These are phyloP conservation scores for Myiothlypis coronata DNA, from an alignment of 2,797 vertebrate genomes.

Conservation along the genomic window DNA sequence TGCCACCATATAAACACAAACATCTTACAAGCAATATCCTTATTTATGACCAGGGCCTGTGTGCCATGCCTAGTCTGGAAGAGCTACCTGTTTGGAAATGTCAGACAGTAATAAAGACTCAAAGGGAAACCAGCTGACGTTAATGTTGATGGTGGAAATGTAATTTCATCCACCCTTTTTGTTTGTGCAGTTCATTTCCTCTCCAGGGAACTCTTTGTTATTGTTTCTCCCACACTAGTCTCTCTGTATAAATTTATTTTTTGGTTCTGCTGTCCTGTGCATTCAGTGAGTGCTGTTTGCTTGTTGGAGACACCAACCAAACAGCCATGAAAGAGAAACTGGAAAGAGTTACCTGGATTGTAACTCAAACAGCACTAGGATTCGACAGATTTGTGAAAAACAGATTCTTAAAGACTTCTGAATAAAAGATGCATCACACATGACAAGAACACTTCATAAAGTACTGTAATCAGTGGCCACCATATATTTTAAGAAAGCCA, in stretches of 20 bases:
- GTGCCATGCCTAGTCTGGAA: background rate
- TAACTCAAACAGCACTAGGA: accelerated
- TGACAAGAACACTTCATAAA: background rate
- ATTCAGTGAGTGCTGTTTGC: background rate
- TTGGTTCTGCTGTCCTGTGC: background rate
- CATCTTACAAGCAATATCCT: background rate
- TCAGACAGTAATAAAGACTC: background rate
- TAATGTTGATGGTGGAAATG: background rate
- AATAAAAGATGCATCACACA: background rate
- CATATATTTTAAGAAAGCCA: background rate
- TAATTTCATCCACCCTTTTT: constrained; percentile 13
- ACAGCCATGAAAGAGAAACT: background rate
- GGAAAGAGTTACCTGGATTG: background rate
- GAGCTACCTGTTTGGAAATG: background rate
- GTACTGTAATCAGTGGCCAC: background rate
- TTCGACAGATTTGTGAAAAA: background rate
- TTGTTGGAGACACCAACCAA: background rate
- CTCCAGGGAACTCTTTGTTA: background rate
- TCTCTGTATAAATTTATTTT: background rate
- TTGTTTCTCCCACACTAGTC: background rate
- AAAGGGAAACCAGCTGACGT: background rate
- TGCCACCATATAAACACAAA: background rate
- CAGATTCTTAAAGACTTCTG: background rate
- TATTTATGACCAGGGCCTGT: background rate
- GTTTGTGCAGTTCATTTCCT: constrained; percentile 21